Evolutionary conservation across 92 coral and sea anemone species (phyloP).

Genomic region (Porites lobata): DNA sequence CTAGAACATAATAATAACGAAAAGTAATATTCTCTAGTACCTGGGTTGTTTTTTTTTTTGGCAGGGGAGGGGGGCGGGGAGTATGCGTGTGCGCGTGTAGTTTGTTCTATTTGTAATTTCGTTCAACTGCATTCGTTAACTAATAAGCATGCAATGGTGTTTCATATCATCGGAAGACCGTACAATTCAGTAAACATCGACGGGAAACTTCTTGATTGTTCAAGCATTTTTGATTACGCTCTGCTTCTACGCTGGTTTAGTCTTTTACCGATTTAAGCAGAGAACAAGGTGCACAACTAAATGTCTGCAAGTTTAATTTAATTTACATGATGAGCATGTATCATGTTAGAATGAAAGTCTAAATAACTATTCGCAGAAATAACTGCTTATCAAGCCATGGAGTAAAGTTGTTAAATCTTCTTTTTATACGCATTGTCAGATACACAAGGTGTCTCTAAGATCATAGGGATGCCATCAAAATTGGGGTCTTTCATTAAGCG

Average conservation of each 20-base stretch:
- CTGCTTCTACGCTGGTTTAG: neutral
- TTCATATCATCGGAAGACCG: neutral
- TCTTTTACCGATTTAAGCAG: too few relatives aligned
- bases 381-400: slow-evolving; percentile 41
- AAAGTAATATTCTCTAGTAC: too few relatives aligned
- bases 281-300: too few relatives aligned
- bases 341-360: too few relatives aligned
- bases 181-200: neutral
- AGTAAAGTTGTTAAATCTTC: slow-evolving; percentile 82
- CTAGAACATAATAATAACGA: neutral
- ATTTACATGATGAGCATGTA: too few relatives aligned
- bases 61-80: neutral
- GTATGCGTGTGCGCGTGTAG: too few relatives aligned
- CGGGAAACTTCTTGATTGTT: neutral
- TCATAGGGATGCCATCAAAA: slow-evolving; percentile 91
- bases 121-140: too few relatives aligned
- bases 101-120: too few relatives aligned
- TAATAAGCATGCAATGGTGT: neutral
- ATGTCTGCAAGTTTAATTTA: too few relatives aligned
- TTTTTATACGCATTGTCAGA: slow-evolving; percentile 77
- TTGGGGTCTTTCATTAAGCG: slow-evolving; percentile 84
- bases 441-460: slow-evolving; percentile 91
- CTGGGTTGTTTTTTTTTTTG: neutral
- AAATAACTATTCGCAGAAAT: too few relatives aligned
- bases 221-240: neutral